phyloP scores from a whole-genome alignment of 1,140 invertebrate genomes.

The Brachionus sp. region DNA sequence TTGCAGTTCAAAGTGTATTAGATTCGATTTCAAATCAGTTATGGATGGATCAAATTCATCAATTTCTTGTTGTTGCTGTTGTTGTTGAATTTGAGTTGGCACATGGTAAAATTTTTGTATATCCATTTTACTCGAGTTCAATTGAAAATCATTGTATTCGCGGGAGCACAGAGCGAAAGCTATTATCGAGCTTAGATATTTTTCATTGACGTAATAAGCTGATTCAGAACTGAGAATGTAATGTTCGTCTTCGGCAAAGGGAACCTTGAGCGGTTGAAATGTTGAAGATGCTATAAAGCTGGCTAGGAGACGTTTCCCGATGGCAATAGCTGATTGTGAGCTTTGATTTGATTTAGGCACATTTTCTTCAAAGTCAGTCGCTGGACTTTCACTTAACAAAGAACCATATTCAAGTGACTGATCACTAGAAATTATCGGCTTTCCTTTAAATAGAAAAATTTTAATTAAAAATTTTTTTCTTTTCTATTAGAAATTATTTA shows the following conservation, averaged over 20 bases:
- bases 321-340: neutral
- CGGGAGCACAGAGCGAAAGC: slow-evolving; percentile 73
- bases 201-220: slow-evolving; percentile 75
- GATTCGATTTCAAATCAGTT: neutral
- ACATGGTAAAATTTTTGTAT: neutral
- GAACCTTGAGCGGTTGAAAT: slow-evolving; percentile 53
- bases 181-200: slow-evolving; percentile 82
- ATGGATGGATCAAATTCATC: neutral
- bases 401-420: neutral
- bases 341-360: neutral
- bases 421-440: neutral
- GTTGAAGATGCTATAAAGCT: slow-evolving; percentile 36
- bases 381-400: neutral
- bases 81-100: neutral
- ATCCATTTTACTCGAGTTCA: neutral
- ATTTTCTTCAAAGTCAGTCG: neutral
- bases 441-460: neutral
- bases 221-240: slow-evolving; percentile 63
- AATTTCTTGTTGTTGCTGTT: neutral
- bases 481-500: neutral
- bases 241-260: slow-evolving; percentile 68
- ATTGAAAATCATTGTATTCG: slow-evolving; percentile 65
- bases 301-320: slow-evolving; percentile 46
- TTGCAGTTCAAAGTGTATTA: slow-evolving; percentile 51
- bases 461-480: neutral